These are phyloP conservation scores for Phenganax subtilis DNA, from an alignment of 92 coral and sea anemone species.

Conservation along the genomic window DNA sequence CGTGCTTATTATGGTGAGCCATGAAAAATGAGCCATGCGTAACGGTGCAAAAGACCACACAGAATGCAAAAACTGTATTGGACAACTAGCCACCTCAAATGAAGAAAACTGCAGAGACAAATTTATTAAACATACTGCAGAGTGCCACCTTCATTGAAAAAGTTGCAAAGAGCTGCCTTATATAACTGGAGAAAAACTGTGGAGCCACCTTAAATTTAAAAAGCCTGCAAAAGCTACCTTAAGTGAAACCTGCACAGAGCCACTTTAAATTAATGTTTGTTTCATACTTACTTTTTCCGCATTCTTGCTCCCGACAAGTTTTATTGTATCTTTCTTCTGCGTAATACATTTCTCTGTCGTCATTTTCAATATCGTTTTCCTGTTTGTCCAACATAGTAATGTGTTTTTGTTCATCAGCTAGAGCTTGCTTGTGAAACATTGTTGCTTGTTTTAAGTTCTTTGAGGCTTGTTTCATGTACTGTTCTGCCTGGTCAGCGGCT, in stretches of 20 bases:
- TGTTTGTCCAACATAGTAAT: conserved; percentile 57
- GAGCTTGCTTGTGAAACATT: conserved; percentile 71
- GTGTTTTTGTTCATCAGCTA: conserved; percentile 59
- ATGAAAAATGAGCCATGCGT: too few species aligned
- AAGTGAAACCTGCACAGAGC: background rate
- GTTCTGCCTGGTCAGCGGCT: conserved; percentile 81
- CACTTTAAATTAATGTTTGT: too few species aligned
- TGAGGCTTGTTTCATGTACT: conserved; percentile 80
- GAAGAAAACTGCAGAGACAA: too few species aligned
- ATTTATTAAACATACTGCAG: background rate
- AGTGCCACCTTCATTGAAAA: background rate
- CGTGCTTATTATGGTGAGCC: too few species aligned
- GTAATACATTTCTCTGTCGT: conserved; percentile 72
- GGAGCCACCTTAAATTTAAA: too few species aligned
- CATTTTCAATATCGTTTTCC: conserved; percentile 53
- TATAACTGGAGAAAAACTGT: too few species aligned
- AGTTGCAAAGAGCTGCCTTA: background rate
- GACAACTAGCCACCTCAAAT: too few species aligned
- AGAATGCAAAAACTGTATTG: background rate
- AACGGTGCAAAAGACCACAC: background rate
- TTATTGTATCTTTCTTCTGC: conserved; percentile 78
- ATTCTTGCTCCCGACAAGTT: conserved; percentile 70
- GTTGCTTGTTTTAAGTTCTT: conserved; percentile 82
- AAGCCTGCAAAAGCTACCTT: too few species aligned
- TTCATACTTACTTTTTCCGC: conserved; percentile 61